Evolutionary conservation across 2,797 vertebrate genomes (phyloP), one percentile per base, ranked within the genome.

Genomic region (Myotis vivesi): DNA sequence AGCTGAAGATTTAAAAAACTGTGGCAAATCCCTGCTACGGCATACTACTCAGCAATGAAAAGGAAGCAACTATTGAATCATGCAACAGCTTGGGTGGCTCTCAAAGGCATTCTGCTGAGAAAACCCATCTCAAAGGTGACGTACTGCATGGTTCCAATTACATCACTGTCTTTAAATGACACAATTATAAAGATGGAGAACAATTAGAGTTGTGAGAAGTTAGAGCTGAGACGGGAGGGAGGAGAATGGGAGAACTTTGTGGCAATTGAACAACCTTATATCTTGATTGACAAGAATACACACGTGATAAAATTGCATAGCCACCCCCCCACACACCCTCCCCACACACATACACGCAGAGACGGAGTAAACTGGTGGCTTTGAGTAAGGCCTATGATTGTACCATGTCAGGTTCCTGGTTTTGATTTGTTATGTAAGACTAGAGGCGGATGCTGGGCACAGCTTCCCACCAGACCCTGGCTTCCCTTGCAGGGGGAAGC

Each of bases 381-480:
- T 33, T 41, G 41, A 51, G 17, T 11, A 64, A 51, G 75, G 44
- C 28, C 41, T 71, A 6, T 28, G 53, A 6, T 53, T 53, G 22
- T 3, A 53, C 33, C 44, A 69, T n/a, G 22, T 72, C 33, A 17
- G 12, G 51, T 30, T 73, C 44, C 68, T 81, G 76, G 33, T 36
- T 87, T 87, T 36, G 12, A 51, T 44, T 20, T n/a, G 15, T 62
- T 83, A 10, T 36, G 33, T 23, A 51, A 80, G 28, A 13, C 25
- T 59, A 59, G 57, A 59, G 57, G 25, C 25, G 1, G 57, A 28
- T 25, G 25, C 25, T 15, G 1, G 55, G 25, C 25, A 59, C 2
- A 1, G 11, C 57, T 62, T 62, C 25, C 12, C 57, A 59, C 57
- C 2, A 0, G 11, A 15, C 12, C 5, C 1, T 1, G 11, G 12